Evolutionary conservation across 2,113 vertebrate genomes (phyloP).

Genomic region (Stegostoma tigrinum): DNA sequence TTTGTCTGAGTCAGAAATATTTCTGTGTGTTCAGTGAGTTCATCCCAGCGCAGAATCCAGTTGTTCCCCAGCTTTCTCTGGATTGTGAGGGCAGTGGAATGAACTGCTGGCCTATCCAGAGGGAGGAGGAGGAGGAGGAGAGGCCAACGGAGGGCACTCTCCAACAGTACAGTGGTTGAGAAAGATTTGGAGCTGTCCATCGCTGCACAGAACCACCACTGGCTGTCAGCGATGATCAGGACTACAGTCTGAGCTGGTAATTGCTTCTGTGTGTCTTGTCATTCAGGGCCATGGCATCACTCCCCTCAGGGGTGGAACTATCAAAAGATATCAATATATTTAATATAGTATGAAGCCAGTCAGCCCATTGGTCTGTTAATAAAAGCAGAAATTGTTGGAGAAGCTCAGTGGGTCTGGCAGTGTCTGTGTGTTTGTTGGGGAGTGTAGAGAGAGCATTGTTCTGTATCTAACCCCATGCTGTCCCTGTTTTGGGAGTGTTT

Average conservation of each 20-base stretch:
- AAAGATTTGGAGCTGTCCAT: neutral
- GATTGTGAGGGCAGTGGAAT: neutral
- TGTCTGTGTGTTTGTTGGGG: too few relatives aligned
- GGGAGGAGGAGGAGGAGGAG: too few relatives aligned
- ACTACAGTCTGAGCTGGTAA: neutral
- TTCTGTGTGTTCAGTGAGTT: neutral
- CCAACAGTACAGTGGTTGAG: neutral
- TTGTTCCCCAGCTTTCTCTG: too few relatives aligned
- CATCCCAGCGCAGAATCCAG: neutral
- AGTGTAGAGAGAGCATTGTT: too few relatives aligned
- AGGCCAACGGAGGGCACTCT: too few relatives aligned
- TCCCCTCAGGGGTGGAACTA: neutral
- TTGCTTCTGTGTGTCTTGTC: neutral
- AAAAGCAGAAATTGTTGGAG: too few relatives aligned
- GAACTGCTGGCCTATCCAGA: too few relatives aligned
- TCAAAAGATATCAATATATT: neutral
- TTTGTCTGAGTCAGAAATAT: neutral
- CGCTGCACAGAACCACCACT: neutral
- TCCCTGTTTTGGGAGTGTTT: too few relatives aligned
- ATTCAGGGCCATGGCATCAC: neutral
- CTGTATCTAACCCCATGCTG: too few relatives aligned
- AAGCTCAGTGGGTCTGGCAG: too few relatives aligned
- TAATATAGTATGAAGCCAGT: neutral
- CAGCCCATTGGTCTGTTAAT: neutral
- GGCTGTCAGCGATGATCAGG: neutral